phyloP scores from a whole-genome alignment of 30 jellyfish, hydroid and myxozoan species.

The Catostylus mosaicus region DNA sequence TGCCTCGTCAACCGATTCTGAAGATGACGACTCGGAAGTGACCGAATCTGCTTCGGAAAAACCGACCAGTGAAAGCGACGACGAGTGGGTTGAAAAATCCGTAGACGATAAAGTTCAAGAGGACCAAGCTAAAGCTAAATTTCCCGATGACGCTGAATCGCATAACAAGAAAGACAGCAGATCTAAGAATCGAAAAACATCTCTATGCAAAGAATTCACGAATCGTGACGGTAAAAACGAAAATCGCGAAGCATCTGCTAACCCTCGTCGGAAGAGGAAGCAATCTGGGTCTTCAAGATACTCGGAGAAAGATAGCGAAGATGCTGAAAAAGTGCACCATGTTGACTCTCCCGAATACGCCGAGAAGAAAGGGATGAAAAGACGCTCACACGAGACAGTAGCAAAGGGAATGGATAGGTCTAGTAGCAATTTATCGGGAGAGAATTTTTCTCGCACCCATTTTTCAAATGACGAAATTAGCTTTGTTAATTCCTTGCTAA shows the following conservation, averaged over 20 bases:
- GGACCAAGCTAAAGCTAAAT: not conserved
- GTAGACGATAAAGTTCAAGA: not conserved
- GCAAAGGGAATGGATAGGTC: not conserved
- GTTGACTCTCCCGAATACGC: not conserved
- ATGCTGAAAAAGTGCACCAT: no score
- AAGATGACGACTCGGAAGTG: constrained; percentile 44
- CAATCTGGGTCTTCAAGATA: not conserved
- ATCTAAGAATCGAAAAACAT: not conserved
- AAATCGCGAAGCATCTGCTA: not conserved
- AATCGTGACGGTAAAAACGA: not conserved
- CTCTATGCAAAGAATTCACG: not conserved
- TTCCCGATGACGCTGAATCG: not conserved
- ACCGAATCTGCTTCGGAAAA: constrained; percentile 65
- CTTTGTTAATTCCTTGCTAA: constrained; percentile 38
- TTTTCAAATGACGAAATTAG: constrained; percentile 61
- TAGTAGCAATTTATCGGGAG: not conserved
- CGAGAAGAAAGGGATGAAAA: not conserved
- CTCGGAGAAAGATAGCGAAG: not conserved
- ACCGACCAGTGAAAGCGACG: constrained; percentile 62
- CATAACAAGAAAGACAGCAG: not conserved
- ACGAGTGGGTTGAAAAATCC: constrained; percentile 72
- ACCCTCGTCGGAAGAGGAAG: not conserved
- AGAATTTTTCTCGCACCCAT: constrained; percentile 1
- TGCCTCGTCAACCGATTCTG: constrained; percentile 9
- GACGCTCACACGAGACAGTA: not conserved